Conservation (phyloP, 2,113 vertebrate genomes). For the Callipepla californica region DNA sequence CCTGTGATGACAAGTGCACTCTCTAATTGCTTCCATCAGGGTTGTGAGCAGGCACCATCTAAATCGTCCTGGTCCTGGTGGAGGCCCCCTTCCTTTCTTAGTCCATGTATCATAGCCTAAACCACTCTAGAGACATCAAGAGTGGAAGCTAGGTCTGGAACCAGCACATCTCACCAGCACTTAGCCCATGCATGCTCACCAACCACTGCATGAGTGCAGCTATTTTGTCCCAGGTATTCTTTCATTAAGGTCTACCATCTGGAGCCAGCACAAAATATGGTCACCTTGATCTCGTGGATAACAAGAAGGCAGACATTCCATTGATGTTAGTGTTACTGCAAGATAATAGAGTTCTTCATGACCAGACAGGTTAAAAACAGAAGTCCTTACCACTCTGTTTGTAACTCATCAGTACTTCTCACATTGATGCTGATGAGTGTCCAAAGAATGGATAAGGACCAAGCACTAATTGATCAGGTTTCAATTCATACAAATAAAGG, state of each 20-base stretch:
- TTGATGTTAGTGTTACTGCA: fast-evolving
- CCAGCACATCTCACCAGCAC: not conserved
- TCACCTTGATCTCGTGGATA: not conserved
- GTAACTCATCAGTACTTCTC: not conserved
- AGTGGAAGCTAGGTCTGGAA: not conserved
- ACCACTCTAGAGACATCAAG: not conserved
- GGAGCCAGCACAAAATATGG: not conserved
- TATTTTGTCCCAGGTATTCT: not conserved
- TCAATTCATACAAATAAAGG: not conserved
- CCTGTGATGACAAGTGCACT: not conserved
- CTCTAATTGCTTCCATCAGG: not conserved
- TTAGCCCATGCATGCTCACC: not conserved
- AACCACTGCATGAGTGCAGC: not conserved
- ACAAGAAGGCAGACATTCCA: not conserved
- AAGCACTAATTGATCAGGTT: not conserved
- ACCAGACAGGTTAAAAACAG: not conserved
- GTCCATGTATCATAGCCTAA: not conserved
- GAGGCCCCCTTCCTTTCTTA: not conserved
- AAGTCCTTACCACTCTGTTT: not conserved
- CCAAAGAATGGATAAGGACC: not conserved
- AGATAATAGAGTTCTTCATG: not conserved
- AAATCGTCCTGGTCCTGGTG: not conserved
- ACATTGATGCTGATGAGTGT: not conserved
- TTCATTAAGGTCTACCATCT: not conserved
- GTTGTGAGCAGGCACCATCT: not conserved